Evolutionary conservation across 2,113 vertebrate species (phyloP).

Genomic region (Sardina pilchardus): DNA sequence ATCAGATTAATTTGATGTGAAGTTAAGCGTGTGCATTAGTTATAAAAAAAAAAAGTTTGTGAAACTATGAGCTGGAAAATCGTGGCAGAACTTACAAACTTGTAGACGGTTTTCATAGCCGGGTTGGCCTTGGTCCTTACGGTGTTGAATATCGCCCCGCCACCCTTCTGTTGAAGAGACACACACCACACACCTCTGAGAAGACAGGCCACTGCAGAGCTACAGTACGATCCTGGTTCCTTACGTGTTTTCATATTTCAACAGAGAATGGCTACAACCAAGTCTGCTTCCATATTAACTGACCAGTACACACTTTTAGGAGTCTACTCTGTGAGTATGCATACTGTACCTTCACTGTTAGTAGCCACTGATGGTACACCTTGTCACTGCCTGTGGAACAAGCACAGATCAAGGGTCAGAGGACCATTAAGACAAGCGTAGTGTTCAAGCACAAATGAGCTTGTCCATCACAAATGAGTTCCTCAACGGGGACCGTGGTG

Average conservation of each 20-base stretch:
- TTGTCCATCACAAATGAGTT: background rate
- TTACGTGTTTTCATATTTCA: background rate
- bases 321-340: conserved; percentile 34
- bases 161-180: conserved; percentile 84
- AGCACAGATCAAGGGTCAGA: conserved; percentile 36
- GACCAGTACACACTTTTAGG: background rate
- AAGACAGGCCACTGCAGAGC: background rate
- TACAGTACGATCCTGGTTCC: background rate
- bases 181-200: background rate
- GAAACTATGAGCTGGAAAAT: background rate
- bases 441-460: background rate
- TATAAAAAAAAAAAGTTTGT: background rate
- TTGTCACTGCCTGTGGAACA: conserved; percentile 86
- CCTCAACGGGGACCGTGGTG: background rate
- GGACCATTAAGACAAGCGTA: background rate
- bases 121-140: conserved; percentile 97
- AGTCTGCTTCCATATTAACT: background rate
- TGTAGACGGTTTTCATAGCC: conserved; percentile 98
- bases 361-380: conserved; percentile 95
- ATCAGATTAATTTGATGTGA: background rate
- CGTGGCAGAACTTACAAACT: conserved; percentile 84
- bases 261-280: background rate
- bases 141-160: conserved; percentile 95
- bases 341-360: conserved; percentile 96
- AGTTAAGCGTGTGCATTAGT: background rate